These are phyloP conservation scores for Linyphia triangularis DNA, from an alignment of 2,888 invertebrate genomes.

Conservation along the genomic window DNA sequence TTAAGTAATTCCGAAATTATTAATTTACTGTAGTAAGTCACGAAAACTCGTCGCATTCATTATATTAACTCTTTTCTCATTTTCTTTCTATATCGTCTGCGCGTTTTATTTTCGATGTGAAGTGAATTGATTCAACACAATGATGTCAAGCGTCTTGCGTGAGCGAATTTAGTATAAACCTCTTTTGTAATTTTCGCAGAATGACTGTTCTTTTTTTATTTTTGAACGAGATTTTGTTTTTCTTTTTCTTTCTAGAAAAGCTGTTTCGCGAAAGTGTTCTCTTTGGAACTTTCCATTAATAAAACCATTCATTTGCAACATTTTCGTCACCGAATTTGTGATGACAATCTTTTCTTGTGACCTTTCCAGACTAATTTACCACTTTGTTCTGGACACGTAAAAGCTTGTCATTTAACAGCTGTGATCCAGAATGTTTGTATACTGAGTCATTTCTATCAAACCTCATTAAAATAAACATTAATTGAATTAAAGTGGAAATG, in stretches of 20 bases:
- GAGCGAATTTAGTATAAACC: neutral
- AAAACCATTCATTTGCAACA: neutral
- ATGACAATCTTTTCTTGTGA: neutral
- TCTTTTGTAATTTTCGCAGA: neutral
- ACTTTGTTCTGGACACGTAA: neutral
- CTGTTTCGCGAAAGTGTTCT: neutral
- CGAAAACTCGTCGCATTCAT: neutral
- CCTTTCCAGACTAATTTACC: neutral
- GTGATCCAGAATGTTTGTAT: too few relatives aligned
- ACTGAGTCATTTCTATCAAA: too few relatives aligned
- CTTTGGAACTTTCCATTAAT: neutral
- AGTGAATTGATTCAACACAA: constrained; percentile 1
- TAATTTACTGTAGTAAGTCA: constrained; percentile 28
- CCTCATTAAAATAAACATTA: too few relatives aligned
- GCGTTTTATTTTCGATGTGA: neutral
- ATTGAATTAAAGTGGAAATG: too few relatives aligned
- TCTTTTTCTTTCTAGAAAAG: neutral
- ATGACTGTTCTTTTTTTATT: neutral
- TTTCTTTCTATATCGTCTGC: neutral
- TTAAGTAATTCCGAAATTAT: constrained; percentile 10
- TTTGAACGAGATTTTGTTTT: neutral
- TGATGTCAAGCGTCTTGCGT: neutral
- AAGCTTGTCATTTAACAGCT: neutral
- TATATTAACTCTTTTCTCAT: neutral
- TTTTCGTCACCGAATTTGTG: too few relatives aligned